phyloP scores from a whole-genome alignment of 1,140 invertebrate species.

The Diabrotica virgifera region DNA sequence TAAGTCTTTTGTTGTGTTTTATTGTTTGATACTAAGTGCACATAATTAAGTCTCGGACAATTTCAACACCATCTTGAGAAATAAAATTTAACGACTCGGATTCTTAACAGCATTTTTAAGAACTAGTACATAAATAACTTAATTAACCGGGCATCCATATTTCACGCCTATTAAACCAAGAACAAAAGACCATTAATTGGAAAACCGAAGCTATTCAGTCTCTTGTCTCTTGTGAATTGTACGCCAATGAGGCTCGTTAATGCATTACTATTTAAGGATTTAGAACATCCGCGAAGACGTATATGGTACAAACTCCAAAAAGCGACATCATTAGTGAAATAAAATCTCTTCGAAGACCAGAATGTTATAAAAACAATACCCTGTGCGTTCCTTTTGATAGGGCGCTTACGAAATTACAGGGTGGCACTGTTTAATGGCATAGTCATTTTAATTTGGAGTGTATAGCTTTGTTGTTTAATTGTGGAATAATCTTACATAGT shows the following conservation, averaged over 20 bases:
- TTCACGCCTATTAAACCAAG: neutral
- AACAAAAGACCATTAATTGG: neutral
- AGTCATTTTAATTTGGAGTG: neutral
- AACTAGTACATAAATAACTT: neutral
- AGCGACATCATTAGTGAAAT: slow-evolving; percentile 34
- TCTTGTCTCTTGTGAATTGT: neutral
- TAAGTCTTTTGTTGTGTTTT: too few species aligned
- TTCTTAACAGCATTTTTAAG: too few species aligned
- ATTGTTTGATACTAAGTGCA: too few species aligned
- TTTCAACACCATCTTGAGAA: too few species aligned
- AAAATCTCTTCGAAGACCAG: slow-evolving; percentile 21
- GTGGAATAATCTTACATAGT: too few species aligned
- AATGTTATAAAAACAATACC: slow-evolving; percentile 26
- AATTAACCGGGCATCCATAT: neutral
- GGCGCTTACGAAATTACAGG: slow-evolving; percentile 10
- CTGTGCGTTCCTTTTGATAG: neutral
- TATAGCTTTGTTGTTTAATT: too few species aligned
- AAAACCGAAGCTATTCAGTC: neutral
- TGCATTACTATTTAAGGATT: slow-evolving; percentile 13
- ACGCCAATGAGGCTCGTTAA: slow-evolving; percentile 6
- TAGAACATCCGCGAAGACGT: slow-evolving; percentile 18
- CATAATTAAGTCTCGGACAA: too few species aligned
- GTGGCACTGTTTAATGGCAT: neutral
- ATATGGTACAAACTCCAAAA: slow-evolving; percentile 32
- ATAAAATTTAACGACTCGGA: too few species aligned